Conservation (phyloP, 2,797 vertebrate genomes). For the Bovichtus diacanthus region DNA sequence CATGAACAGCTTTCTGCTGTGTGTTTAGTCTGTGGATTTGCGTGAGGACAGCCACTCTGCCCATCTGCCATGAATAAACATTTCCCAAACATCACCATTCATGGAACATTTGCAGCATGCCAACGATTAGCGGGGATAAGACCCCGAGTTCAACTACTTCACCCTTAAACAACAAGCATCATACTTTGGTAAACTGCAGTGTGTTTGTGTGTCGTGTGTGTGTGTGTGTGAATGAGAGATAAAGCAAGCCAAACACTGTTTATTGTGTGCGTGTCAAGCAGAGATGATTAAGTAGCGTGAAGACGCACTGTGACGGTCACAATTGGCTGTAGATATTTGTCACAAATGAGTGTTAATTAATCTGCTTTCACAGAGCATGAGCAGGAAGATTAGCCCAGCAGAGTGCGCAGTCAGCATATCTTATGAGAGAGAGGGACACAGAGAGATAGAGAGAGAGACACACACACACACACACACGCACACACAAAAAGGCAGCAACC, state of each 20-base stretch:
- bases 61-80: conserved; percentile 72
- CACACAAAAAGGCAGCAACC: conserved; percentile 4
- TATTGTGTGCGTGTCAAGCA: conserved; percentile 49
- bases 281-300: conserved; percentile 69
- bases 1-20: conserved; percentile 58
- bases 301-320: conserved; percentile 74
- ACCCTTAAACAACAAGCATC: not conserved
- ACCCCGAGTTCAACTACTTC: conserved; percentile 23
- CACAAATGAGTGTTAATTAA: conserved; percentile 84
- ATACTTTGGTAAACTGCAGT: not conserved
- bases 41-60: conserved; percentile 44
- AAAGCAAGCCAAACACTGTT: conserved; percentile 20
- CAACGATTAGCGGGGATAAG: conserved; percentile 36
- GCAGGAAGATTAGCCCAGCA: conserved; percentile 78
- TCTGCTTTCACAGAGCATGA: conserved; percentile 82
- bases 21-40: conserved; percentile 56
- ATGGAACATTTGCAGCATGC: conserved; percentile 29
- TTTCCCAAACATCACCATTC: conserved; percentile 45
- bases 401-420: conserved; percentile 79
- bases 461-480: not conserved
- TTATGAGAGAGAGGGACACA: conserved; percentile 65
- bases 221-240: not conserved
- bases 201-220: not conserved
- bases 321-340: conserved; percentile 80
- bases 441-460: conserved; percentile 4